Base-by-base conservation (phyloP, 2,797 vertebrate genomes). In the Zalophus californianus region DNA sequence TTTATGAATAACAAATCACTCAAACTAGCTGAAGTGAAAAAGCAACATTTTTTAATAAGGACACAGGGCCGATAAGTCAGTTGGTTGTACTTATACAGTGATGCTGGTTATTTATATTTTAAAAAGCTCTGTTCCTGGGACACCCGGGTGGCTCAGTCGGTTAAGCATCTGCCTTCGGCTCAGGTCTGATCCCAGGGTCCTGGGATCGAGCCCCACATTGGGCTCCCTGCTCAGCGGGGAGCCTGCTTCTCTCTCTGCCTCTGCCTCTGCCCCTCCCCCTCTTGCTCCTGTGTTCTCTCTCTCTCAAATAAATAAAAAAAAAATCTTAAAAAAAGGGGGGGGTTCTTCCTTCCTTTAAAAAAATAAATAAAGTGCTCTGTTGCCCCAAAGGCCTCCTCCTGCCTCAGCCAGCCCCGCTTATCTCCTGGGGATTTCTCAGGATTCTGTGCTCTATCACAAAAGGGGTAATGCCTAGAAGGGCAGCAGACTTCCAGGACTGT, bases 351-450 rank as follows among this genome's bases (percentile, higher is more conserved):
- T 68, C 18, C n/a, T 68, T 58, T 11, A 35, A 68, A 66, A n/a
- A 68, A n/a, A 62, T 14, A 35, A 68, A 35, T 35, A 16, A 77
- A 75, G 73, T 72, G 44, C 41, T 95, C 29, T 72, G 29, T 90
- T 94, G 35, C 29, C 52, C 50, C 13, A 8, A 2, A 10, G 77
- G 2, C 21, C 21, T 72, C 29, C 52, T 66, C 13, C 10, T 29
- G 48, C 87, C 66, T 68, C 50, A 60, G 1, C 5, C 27, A 44
- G 20, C 32, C 29, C 32, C 21, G 21, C 3, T 54, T 66, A 44
- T 48, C 25, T 35, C 16, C 32, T 68, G 35, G 89, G 79, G 14
- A 68, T 72, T 68, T 89, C 87, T 93, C 38, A 25, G 21, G 86
- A 50, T n/a, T 82, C n/a, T 54, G 10, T 32, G 35, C 18, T 48